A percentile compares a stretch with the other conserved stretches of the same genome.
Evolutionary conservation across 1,140 invertebrate species (phyloP).

Genomic region (Drosophila micromelanica): DNA sequence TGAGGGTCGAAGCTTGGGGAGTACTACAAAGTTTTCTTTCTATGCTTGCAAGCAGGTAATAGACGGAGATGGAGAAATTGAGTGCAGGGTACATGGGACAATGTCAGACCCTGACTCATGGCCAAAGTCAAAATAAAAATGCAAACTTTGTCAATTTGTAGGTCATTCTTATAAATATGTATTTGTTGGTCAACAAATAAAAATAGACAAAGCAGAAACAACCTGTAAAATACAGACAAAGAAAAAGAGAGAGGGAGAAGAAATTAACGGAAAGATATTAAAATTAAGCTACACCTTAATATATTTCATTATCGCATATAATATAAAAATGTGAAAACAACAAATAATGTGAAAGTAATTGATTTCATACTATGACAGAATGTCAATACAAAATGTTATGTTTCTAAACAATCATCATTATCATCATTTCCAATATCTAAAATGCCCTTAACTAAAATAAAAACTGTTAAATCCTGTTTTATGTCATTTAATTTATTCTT

Average conservation of each 20-base stretch:
- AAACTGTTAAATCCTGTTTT: too few relatives aligned
- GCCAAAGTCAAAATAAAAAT: constrained; percentile 27
- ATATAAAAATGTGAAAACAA: neutral
- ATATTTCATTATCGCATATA: too few relatives aligned
- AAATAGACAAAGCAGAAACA: constrained; percentile 11
- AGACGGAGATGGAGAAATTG: neutral
- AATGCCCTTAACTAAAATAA: too few relatives aligned
- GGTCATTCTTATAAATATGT: neutral
- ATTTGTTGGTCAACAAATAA: constrained; percentile 3
- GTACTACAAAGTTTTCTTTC: constrained; percentile 11
- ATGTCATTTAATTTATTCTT: neutral
- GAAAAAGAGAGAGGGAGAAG: too few relatives aligned
- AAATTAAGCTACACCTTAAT: too few relatives aligned
- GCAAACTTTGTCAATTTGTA: constrained; percentile 55
- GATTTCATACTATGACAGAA: too few relatives aligned
- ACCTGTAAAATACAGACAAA: neutral
- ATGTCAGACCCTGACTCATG: constrained; percentile 8
- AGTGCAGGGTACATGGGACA: neutral
- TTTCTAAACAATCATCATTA: too few relatives aligned
- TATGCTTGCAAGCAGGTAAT: neutral
- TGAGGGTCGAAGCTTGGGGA: neutral
- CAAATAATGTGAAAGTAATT: too few relatives aligned
- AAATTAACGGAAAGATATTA: too few relatives aligned
- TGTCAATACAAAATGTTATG: too few relatives aligned
- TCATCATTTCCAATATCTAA: too few relatives aligned